Base-by-base conservation (phyloP, 2,797 vertebrate species). In the Pangasius macronema region DNA sequence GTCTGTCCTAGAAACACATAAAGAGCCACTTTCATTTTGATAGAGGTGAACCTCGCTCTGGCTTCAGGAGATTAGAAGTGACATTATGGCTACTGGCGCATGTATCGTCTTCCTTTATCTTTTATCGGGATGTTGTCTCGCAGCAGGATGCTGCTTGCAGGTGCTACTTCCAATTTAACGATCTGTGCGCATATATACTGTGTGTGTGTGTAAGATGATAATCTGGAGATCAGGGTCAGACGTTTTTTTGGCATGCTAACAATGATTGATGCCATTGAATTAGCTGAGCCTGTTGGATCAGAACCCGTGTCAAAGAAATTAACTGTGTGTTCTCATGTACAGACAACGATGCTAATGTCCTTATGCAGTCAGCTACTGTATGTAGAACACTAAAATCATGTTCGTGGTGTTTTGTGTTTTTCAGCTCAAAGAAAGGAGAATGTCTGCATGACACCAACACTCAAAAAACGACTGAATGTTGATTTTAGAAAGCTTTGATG, bases 31-130 rank as follows among this genome's bases (percentile, higher is more conserved):
- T 57, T 57, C 0, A 13, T 36, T 39, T 24, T 39, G 77, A 80
- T 80, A 6, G 77, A 59, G 53, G 20, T 39, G 77, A 24, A 57
- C 8, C 53, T 59, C 77, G 14, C 30, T 22, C n/a, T 79, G 53
- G n/a, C 53, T 39, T 80, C 6, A 59, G 53, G 55, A 80, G 77
- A 80, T 59, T 39, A 59, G 53, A 80, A 27, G 30, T 80, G 77
- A 80, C 77, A 36, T 79, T 33, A 79, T 36, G 30, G 51, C 53
- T 79, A 2, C 53, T 11, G 76, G 51, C 22, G 10, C 20, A 1
- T 36, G 30, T 6, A 59, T 80, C 53, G 20, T 24, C 57, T 57
- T 57, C 76, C 30, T 57, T 79, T 57, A 79, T 80, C 30, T 80
- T 24, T 27, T 14, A 8, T n/a, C 42, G 5, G 24, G 42, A 70